Evolutionary conservation across 2,888 invertebrate genomes (phyloP), one percentile per base, ranked within the genome.

Genomic region (Drosophila anomelani): DNA sequence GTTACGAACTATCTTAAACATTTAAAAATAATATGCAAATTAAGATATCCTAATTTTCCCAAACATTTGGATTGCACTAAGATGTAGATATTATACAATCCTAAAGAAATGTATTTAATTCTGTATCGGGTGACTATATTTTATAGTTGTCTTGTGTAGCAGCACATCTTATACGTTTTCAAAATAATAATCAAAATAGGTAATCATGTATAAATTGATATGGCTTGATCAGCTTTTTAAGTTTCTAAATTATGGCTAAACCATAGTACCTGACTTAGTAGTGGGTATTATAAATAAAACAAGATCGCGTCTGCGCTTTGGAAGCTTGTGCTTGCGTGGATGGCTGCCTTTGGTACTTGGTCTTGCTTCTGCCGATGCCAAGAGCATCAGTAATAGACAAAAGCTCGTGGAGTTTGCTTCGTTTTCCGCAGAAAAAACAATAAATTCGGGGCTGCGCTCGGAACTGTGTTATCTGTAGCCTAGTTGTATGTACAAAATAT

Each of bases 401-500:
- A 88, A 90, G 85, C 79, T 84, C 89, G 89, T 81, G 85, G 79
- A 80, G 84, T 75, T 87, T 88, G 79, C 85, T 87, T 86, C 85
- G 87, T 76, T 75, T 76, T 78, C 83, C 83, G 76, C 78, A 74
- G 62, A 86, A 89, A 66, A 53, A 53, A 13, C 8, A 15, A 66
- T 66, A 54, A 58, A 69, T 57, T 69, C 78, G 75, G 80, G 72
- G 79, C 76, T 77, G 77, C 71, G 73, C 53, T 62, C 69, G 75
- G 71, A 70, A 71, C 73, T 75, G 82, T 85, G 82, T 80, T 78
- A 74, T 76, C 77, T 79, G 70, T 85, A 81, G 74, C 78, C 56
- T 79, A 81, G 80, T 85, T 85, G 85, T 85, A 88, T 77, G 85
- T 85, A 85, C 60, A 54, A 70, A 69, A 17, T 57, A 41, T 73